Conservation (phyloP, 2,888 invertebrate species). For the Pedicia rivosa region DNA sequence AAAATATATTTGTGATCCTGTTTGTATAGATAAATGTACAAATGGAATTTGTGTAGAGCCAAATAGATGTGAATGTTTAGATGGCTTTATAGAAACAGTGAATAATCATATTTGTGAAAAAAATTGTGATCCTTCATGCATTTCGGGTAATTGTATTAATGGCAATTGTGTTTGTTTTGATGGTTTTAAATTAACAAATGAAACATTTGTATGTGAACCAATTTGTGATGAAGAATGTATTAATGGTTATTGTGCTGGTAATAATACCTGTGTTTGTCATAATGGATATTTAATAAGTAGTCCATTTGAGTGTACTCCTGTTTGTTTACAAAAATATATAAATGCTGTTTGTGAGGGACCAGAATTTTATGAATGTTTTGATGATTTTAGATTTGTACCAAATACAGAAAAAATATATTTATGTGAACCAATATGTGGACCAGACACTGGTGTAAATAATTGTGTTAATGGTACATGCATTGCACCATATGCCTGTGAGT, state of each 20-base stretch:
- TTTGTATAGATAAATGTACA: constrained; percentile 14
- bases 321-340: constrained; percentile 5
- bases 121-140: too few species aligned
- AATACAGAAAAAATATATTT: background rate
- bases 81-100: constrained; percentile 17
- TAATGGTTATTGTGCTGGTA: constrained; percentile 21
- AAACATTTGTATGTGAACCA: constrained; percentile 20
- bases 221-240: constrained; percentile 25
- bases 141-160: constrained; percentile 15
- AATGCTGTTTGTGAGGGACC: constrained; percentile 24
- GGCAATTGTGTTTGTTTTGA: constrained; percentile 23
- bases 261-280: constrained; percentile 15
- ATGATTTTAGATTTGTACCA: constrained; percentile 14
- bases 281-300: constrained; percentile 5
- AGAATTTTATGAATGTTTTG: constrained; percentile 26
- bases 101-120: background rate
- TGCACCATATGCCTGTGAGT: constrained; percentile 33
- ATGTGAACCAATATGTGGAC: constrained; percentile 16
- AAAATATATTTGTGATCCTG: constrained; percentile 6
- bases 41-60: constrained; percentile 29
- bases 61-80: constrained; percentile 32
- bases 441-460: constrained; percentile 18
- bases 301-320: constrained; percentile 6
- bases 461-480: constrained; percentile 26
- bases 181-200: too few species aligned